Conservation (phyloP, 2,797 vertebrate species). For the Oreochromis grahami region DNA sequence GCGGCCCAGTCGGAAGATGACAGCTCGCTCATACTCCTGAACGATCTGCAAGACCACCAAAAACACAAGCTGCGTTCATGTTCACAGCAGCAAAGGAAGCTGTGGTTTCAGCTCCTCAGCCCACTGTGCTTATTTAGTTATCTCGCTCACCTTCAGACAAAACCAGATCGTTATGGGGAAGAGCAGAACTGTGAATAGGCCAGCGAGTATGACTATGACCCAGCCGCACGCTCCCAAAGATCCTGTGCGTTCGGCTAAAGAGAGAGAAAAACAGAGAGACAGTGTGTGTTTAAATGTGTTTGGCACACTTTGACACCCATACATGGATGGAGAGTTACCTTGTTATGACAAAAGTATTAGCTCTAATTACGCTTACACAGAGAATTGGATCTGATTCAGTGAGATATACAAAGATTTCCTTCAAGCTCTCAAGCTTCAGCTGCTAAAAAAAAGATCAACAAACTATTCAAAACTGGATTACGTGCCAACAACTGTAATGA, state of each 20-base stretch:
- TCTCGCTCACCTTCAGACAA: slow-evolving; percentile 81
- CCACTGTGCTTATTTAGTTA: background rate
- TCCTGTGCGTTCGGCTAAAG: slow-evolving; percentile 56
- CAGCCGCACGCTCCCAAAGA: slow-evolving; percentile 80
- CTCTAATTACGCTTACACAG: background rate
- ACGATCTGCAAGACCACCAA: slow-evolving; percentile 66
- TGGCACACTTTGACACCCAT: background rate
- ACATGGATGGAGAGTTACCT: background rate
- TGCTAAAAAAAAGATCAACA: background rate
- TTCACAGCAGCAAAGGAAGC: background rate
- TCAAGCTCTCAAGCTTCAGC: background rate
- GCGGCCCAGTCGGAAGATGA: slow-evolving; percentile 81
- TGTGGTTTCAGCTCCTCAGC: background rate
- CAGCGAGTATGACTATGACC: slow-evolving; percentile 78
- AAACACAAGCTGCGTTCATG: background rate
- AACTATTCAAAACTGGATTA: background rate
- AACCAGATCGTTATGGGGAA: slow-evolving; percentile 86
- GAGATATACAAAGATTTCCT: background rate
- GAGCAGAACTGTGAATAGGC: slow-evolving; percentile 70
- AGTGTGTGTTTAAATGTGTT: background rate
- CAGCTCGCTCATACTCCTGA: slow-evolving; percentile 80
- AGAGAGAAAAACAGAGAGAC: background rate
- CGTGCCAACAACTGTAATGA: background rate
- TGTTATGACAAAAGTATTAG: background rate
- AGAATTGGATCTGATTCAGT: background rate